These are phyloP conservation scores for Hystrix brachyura DNA, from an alignment of 2,113 vertebrate species.

Conservation along the genomic window DNA sequence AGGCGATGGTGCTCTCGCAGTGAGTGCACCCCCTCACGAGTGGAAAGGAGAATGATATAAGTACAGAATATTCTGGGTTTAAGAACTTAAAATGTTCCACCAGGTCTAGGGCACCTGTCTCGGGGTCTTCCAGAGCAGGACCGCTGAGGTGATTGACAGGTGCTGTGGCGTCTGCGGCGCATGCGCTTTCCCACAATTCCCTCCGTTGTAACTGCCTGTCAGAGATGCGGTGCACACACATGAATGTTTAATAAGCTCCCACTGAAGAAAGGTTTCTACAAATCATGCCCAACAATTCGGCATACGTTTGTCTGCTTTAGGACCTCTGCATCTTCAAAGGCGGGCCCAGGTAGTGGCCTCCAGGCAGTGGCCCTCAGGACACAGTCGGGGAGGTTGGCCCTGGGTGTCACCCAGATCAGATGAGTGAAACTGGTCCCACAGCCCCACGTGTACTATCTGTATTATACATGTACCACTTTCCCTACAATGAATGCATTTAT, in stretches of 20 bases:
- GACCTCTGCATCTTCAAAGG: neutral
- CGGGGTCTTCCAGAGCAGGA: neutral
- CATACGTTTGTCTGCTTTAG: neutral
- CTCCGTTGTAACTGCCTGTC: neutral
- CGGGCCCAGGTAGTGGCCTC: neutral
- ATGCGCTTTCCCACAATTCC: neutral
- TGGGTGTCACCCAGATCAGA: neutral
- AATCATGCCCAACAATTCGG: neutral
- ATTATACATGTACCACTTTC: too few relatives aligned
- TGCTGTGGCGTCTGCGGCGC: neutral
- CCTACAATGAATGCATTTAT: neutral
- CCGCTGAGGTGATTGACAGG: neutral
- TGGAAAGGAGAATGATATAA: neutral
- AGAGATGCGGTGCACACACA: neutral
- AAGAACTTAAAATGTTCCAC: neutral
- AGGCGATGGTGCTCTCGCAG: neutral
- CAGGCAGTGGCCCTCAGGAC: neutral
- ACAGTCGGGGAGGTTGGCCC: neutral
- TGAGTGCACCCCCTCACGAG: neutral
- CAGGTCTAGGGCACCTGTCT: neutral
- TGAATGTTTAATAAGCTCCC: neutral
- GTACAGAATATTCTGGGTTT: neutral
- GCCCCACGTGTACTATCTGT: neutral
- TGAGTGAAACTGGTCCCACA: neutral
- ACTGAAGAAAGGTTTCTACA: neutral